Evolutionary conservation across 2,888 invertebrate genomes (phyloP).

Genomic region (Digitonthophagus gazella): DNA sequence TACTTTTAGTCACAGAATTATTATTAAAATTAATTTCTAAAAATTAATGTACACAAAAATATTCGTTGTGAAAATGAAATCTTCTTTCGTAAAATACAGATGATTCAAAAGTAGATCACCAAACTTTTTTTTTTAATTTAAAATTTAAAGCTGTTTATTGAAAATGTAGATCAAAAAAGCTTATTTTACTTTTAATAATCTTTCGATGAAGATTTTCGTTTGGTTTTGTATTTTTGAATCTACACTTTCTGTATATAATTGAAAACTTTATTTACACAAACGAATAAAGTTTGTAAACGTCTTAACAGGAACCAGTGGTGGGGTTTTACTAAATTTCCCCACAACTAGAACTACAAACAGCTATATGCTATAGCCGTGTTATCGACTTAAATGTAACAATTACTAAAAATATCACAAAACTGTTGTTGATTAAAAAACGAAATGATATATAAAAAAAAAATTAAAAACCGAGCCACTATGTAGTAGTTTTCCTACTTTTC

Average conservation of each 20-base stretch:
- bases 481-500: too few species aligned
- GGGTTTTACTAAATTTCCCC: conserved; percentile 37
- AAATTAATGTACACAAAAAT: conserved; percentile 36
- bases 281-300: conserved; percentile 29
- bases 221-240: too few species aligned
- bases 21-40: conserved; percentile 52
- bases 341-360: conserved; percentile 42
- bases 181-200: too few species aligned
- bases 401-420: conserved; percentile 60
- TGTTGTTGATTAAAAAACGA: conserved; percentile 56
- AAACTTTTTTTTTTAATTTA: too few species aligned
- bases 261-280: conserved; percentile 10
- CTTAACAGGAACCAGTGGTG: conserved; percentile 37
- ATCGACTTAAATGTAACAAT: conserved; percentile 56
- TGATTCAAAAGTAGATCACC: not conserved
- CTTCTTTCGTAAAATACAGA: not conserved
- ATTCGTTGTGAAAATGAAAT: conserved; percentile 17
- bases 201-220: too few species aligned
- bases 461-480: conserved; percentile 48
- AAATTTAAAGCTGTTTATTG: too few species aligned
- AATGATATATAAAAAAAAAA: conserved; percentile 53
- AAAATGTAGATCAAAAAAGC: too few species aligned
- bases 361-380: conserved; percentile 49
- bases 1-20: conserved; percentile 49
- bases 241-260: too few species aligned